Percentiles rank a stretch among this genome's conserved stretches.
phyloP scores from a whole-genome alignment of 2,113 vertebrate genomes.

The Pterocles burchelli region DNA sequence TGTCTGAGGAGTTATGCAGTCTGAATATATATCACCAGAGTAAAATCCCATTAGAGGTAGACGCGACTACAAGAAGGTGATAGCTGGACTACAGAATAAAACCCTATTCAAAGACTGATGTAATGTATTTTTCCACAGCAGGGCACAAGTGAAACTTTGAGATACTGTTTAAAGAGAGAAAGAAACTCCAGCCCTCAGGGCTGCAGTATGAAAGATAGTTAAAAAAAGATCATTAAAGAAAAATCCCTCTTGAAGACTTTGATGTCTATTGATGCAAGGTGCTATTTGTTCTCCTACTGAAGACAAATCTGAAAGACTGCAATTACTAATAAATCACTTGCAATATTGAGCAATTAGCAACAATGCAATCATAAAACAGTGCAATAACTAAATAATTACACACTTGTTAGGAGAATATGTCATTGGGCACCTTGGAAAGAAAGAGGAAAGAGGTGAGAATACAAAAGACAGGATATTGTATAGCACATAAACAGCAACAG shows the following conservation, averaged over 20 bases:
- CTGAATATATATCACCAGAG: not conserved
- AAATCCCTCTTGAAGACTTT: constrained; percentile 17
- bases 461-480: constrained; percentile 43
- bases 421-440: constrained; percentile 16
- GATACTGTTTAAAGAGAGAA: constrained; percentile 24
- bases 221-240: constrained; percentile 24
- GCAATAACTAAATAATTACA: constrained; percentile 60
- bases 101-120: not conserved
- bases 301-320: constrained; percentile 38
- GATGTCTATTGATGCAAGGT: constrained; percentile 45
- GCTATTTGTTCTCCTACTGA: constrained; percentile 38
- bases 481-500: not conserved
- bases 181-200: not conserved
- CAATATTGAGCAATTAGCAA: constrained; percentile 57
- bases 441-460: constrained; percentile 1
- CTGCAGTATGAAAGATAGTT: not conserved
- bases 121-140: constrained; percentile 19
- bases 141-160: not conserved
- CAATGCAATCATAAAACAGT: constrained; percentile 45
- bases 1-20: not conserved
- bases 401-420: not conserved
- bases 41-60: constrained; percentile 9
- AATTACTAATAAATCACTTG: constrained; percentile 60
- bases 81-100: not conserved
- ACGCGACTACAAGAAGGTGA: not conserved